Evolutionary conservation across 30 jellyfish, hydroid and myxozoan species (phyloP).

Genomic region (Clytia hemisphaerica): DNA sequence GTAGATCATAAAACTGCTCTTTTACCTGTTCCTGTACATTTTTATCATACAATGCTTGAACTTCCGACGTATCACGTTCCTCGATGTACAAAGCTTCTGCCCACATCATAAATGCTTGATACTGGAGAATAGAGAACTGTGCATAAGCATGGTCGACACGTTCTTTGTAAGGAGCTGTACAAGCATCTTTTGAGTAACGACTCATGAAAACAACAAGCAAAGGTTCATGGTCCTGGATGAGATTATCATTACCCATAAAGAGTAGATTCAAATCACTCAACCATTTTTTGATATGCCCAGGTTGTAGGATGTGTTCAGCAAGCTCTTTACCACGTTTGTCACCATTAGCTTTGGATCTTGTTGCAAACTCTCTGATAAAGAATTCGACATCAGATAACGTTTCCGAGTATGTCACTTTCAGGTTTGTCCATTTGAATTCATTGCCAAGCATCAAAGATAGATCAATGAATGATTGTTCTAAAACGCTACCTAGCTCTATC

Average conservation of each 20-base stretch:
- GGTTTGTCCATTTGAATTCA: constrained; percentile 26
- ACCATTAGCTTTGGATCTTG: background rate
- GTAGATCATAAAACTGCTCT: too few relatives aligned
- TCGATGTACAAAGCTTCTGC: constrained; percentile 32
- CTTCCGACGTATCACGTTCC: too few relatives aligned
- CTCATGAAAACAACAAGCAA: constrained; percentile 19
- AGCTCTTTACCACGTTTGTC: constrained; percentile 15
- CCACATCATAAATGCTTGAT: constrained; percentile 38
- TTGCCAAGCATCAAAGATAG: background rate
- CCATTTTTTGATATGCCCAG: constrained; percentile 35
- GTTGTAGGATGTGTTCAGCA: constrained; percentile 19
- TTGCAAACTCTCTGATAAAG: too few relatives aligned
- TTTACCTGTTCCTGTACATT: too few relatives aligned
- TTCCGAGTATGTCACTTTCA: constrained; percentile 17
- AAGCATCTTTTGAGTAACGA: background rate
- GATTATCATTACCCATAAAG: constrained; percentile 19
- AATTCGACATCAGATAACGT: too few relatives aligned
- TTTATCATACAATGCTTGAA: too few relatives aligned
- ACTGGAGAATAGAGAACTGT: constrained; percentile 37
- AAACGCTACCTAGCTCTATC: constrained; percentile 11
- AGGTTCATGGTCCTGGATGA: constrained; percentile 24
- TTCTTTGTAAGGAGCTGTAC: constrained; percentile 26
- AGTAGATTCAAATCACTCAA: constrained; percentile 22
- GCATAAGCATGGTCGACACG: constrained; percentile 26
- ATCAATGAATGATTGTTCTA: constrained; percentile 4